phyloP scores from a whole-genome alignment of 2,113 vertebrate genomes.

The Xenotilapia caudafasciata region DNA sequence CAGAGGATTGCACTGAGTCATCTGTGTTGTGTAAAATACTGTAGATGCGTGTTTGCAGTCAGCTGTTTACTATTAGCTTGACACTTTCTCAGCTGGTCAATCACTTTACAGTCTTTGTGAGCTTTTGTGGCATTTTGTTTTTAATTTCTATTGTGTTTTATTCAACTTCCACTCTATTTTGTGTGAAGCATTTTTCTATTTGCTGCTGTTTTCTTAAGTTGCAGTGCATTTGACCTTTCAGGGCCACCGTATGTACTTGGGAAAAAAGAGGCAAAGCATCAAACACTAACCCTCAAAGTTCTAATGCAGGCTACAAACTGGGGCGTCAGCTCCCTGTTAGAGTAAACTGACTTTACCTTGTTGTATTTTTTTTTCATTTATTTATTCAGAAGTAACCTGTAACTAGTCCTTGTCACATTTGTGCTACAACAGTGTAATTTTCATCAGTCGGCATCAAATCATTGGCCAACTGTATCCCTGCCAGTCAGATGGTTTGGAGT shows the following conservation, averaged over 20 bases:
- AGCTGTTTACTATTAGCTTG: background rate
- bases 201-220: background rate
- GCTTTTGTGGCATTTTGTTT: background rate
- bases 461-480: background rate
- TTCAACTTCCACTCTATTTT: background rate
- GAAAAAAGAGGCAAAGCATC: background rate
- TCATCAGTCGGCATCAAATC: background rate
- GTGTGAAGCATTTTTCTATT: fast-evolving
- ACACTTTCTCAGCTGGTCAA: background rate
- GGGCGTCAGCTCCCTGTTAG: background rate
- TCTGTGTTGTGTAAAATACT: background rate
- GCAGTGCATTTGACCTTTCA: background rate
- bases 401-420: background rate
- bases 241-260: background rate
- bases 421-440: background rate
- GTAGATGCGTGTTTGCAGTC: background rate
- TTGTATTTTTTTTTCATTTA: background rate
- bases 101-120: background rate
- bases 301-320: background rate
- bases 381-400: background rate
- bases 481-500: slow-evolving; percentile 10
- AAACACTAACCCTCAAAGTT: fast-evolving
- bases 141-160: background rate
- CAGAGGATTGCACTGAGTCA: background rate
- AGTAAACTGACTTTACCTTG: background rate